Base-by-base conservation (phyloP, 2,797 vertebrate species). In the Karalla daura region DNA sequence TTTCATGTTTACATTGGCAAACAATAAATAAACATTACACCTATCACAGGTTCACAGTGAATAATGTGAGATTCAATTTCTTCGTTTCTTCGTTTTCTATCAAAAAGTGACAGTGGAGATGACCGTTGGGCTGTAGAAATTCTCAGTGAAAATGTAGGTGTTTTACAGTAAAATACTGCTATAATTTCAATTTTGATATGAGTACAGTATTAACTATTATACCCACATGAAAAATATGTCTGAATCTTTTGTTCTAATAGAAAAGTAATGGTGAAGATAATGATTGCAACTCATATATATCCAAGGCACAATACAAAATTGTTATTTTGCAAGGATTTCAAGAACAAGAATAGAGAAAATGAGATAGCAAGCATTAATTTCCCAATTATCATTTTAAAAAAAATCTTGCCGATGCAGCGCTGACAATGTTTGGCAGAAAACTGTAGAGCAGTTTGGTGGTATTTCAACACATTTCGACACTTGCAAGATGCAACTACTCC, bases 401-500 rank as follows among this genome's bases (percentile, higher is more conserved):
- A 3, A 53, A 28, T 20, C 36, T 17, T 25, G 7, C 20, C 46
- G 7, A 70, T n/a, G 59, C 18, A 66, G 60, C 13, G 15, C 14
- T 20, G 37, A 43, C n/a, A 58, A 21, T 50, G 35, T 55, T 13
- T 58, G 47, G 30, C 33, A 55, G 41, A 45, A 23, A 5, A 60
- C 61, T 67, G 64, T 12, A 65, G 13, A 35, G 20, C 47, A 33
- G 32, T 10, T n/a, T n/a, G n/a, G n/a, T 10, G 30, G 23, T 35
- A 33, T 66, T 72, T 12, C 14, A 61, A 12, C 50, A 67, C n/a
- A n/a, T n/a, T n/a, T n/a, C n/a, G 53, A 36, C 25, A 60, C 25
- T 50, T 8, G 59, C 41, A 30, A 49, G 59, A 41, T 54, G 10
- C 28, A 30, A 30, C 2, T 30, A 27, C 63, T 76, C 46, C 62